Evolutionary conservation across 2,113 vertebrate genomes (phyloP).

Genomic region (Acinonyx jubatus): DNA sequence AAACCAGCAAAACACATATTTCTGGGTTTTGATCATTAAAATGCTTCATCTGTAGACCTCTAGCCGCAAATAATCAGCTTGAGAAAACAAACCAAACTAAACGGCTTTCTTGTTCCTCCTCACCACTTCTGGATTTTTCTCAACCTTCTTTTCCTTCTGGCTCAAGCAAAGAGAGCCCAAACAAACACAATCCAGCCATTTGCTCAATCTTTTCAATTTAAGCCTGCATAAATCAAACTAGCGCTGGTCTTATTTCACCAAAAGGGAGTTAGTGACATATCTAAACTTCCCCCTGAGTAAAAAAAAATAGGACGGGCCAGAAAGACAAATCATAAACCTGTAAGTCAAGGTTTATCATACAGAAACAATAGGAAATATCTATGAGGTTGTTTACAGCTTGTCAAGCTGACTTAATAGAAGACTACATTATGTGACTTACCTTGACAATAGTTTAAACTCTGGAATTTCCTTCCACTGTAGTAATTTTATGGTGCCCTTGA

Average conservation of each 20-base stretch:
- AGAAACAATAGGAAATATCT: conserved; percentile 52
- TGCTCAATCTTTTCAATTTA: not conserved
- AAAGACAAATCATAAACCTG: not conserved
- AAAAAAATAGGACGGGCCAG: not conserved
- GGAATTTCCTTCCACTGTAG: conserved; percentile 60
- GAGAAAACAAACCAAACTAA: conserved; percentile 36
- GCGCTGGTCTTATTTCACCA: not conserved
- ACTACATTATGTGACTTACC: not conserved
- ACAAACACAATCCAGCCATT: not conserved
- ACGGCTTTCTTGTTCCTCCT: not conserved
- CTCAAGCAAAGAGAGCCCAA: not conserved
- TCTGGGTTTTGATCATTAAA: conserved; percentile 56
- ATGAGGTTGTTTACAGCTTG: not conserved
- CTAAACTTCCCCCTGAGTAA: not conserved
- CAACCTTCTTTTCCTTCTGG: not conserved
- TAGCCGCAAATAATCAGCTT: not conserved
- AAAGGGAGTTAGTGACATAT: not conserved
- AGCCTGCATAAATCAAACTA: not conserved
- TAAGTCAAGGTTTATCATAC: not conserved
- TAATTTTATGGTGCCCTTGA: conserved; percentile 38
- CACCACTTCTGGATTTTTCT: not conserved
- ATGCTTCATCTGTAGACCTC: not conserved
- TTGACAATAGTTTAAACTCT: conserved; percentile 48
- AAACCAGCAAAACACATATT: conserved; percentile 15
- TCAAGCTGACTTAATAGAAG: not conserved